Percentiles rank a stretch among this genome's conserved stretches.
phyloP scores from a whole-genome alignment of 2,113 vertebrate genomes.

The Mormyrus lacerda region DNA sequence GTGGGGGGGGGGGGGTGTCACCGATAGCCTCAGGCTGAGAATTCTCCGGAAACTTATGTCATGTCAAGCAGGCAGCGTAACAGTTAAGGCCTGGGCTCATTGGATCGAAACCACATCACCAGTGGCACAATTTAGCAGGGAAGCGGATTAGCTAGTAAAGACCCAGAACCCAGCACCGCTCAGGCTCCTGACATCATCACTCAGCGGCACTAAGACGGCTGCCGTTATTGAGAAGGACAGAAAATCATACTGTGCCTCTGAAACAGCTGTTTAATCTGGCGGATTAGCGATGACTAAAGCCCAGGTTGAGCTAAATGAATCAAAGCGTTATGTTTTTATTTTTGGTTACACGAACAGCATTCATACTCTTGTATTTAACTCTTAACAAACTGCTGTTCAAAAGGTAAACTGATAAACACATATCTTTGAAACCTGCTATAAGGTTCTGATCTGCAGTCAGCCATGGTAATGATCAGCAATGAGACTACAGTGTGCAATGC shows the following conservation, averaged over 20 bases:
- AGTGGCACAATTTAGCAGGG: not conserved
- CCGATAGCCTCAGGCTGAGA: not conserved
- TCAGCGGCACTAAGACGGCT: not conserved
- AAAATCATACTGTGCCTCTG: not conserved
- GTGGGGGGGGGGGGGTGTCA: not conserved
- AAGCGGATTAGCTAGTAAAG: not conserved
- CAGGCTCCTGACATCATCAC: not conserved
- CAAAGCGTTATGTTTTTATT: not conserved
- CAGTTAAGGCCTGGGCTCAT: not conserved
- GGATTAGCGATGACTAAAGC: not conserved
- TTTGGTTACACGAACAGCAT: not conserved
- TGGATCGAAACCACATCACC: not conserved
- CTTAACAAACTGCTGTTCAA: not conserved
- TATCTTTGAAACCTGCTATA: not conserved
- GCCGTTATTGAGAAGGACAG: not conserved
- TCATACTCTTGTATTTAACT: not conserved
- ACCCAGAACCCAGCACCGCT: not conserved
- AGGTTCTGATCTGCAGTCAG: too few species aligned
- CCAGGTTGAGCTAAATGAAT: not conserved
- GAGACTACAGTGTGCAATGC: too few species aligned
- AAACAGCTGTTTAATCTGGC: not conserved
- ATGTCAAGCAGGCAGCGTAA: not conserved
- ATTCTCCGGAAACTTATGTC: not conserved
- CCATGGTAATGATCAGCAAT: too few species aligned
- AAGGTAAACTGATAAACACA: not conserved